Percentiles rank a stretch among this genome's conserved stretches.
phyloP scores from a whole-genome alignment of 2,888 invertebrate genomes.

The Ophion costatus region DNA sequence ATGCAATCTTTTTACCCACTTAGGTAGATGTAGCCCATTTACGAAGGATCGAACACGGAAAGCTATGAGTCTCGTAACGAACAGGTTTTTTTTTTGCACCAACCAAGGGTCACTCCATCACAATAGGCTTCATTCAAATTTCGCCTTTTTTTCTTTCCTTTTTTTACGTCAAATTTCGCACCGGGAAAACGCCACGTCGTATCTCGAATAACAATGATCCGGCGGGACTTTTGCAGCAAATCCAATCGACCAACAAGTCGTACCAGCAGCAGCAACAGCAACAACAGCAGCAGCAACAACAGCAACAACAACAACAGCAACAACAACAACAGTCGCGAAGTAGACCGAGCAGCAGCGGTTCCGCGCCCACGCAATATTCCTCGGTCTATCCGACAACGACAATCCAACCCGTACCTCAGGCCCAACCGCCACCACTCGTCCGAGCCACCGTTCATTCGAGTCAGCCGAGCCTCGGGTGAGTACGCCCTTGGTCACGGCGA shows the following conservation, averaged over 20 bases:
- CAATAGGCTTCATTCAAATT: not conserved
- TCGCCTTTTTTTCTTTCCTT: not conserved
- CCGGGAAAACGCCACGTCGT: not conserved
- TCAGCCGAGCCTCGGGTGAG: slow-evolving; percentile 83
- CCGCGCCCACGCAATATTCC: slow-evolving; percentile 77
- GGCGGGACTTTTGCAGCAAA: slow-evolving; percentile 70
- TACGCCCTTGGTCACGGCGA: slow-evolving; percentile 2
- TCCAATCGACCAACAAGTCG: slow-evolving; percentile 75
- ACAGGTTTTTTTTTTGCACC: not conserved
- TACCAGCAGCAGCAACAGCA: slow-evolving; percentile 74
- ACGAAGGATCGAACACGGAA: too few species aligned
- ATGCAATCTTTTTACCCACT: too few species aligned
- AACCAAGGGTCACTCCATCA: not conserved
- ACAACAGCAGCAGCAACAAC: slow-evolving; percentile 55
- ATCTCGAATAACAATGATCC: not conserved
- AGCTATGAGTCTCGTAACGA: too few species aligned
- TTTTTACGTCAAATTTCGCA: not conserved
- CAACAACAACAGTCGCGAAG: slow-evolving; percentile 74
- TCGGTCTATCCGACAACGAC: slow-evolving; percentile 81
- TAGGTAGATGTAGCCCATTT: too few species aligned
- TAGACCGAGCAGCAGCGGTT: slow-evolving; percentile 78
- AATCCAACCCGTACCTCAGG: slow-evolving; percentile 80
- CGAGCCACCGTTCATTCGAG: slow-evolving; percentile 84
- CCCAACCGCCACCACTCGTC: slow-evolving; percentile 85
- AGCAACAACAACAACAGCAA: slow-evolving; percentile 71